These are phyloP conservation scores for Pocillopora grandis DNA, from an alignment of 92 coral and sea anemone genomes.

Conservation along the genomic window DNA sequence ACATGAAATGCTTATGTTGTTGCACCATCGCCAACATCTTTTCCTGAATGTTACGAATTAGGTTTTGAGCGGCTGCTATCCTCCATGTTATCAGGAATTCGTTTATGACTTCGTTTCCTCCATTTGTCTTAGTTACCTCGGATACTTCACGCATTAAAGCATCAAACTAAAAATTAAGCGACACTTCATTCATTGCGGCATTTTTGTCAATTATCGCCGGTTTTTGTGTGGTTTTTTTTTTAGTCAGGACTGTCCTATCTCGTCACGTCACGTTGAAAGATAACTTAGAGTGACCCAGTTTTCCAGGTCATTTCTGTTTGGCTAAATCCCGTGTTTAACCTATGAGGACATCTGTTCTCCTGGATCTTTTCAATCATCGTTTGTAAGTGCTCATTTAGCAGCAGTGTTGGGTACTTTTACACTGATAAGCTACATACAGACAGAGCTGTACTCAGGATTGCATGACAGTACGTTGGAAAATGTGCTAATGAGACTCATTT, in stretches of 20 bases:
- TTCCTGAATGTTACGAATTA: no score
- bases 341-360: neutral
- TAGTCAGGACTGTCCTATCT: neutral
- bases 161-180: no score
- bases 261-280: neutral
- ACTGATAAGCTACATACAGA: neutral
- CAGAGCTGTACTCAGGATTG: neutral
- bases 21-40: no score
- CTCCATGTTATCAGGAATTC: no score
- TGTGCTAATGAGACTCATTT: constrained; percentile 14
- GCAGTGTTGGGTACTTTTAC: constrained; percentile 1
- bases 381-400: constrained; percentile 7
- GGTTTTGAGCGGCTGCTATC: no score
- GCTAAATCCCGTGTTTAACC: no score
- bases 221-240: neutral
- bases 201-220: no score
- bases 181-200: no score
- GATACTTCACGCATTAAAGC: no score
- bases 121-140: no score
- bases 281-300: neutral
- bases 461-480: neutral
- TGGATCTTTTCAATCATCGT: constrained; percentile 6
- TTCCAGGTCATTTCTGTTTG: neutral
- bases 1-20: no score
- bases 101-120: no score